Evolutionary conservation across 1,140 invertebrate species (phyloP), one percentile per base, ranked within the genome.

Genomic region (Macrosteles quadrilineatus): DNA sequence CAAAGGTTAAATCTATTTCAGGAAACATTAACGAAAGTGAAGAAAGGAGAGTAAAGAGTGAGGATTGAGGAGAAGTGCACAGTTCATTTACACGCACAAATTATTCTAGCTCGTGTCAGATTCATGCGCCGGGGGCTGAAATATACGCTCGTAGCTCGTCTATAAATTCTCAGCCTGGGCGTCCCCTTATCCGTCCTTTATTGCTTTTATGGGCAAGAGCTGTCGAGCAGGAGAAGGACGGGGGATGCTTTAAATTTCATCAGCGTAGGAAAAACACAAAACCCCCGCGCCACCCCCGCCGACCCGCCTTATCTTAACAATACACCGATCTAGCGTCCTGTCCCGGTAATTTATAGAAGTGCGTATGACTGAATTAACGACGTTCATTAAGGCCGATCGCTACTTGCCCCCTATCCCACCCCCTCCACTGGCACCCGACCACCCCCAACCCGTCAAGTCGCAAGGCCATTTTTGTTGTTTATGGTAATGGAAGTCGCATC

Each of bases 231-330:
- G 66, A 55, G 64, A 71, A 59, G 69, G 68, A 69, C 71, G 65
- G 67, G 66, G 67, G 67, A 65, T 57, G 71, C 68, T 73, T 72
- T 74, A 74, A 74, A 74, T 74, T 74, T 74, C 73, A 74, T 74
- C 73, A 74, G 71, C 63, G 47, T 66, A 73, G 70, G 71, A 74
- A 74, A 74, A 74, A 72, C 73, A 74, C 69, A 72, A 70, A 63
- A 30, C 50, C 32, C 21, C 50, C 25, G 31, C 29, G n/a, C 19
- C 47, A 21, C 63, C 29, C 63, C 63, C 53, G 31, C 43, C 62
- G 14, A 36, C 23, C 21, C 43, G 45, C 57, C 67, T 62, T 69
- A 67, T 67, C 65, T 67, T 67, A 67, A 67, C 65, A 67, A 67
- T 67, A 32, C 65, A 67, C 65, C 47, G 65, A 3, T 25, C 30